Conservation (phyloP, 2,797 vertebrate genomes). For the Urocyon cinereoargenteus region DNA sequence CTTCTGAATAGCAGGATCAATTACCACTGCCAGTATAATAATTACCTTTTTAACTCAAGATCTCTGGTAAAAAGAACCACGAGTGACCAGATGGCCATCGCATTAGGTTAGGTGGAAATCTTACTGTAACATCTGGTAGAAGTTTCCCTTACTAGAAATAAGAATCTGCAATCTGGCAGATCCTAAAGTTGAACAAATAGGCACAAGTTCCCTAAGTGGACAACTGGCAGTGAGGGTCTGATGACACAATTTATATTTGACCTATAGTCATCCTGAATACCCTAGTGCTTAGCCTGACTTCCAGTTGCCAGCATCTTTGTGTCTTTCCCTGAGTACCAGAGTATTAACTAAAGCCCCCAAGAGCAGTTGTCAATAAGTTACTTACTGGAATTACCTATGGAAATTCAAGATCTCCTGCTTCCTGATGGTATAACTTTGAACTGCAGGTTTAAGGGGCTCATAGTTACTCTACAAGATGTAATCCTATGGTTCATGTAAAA, state of each 20-base stretch:
- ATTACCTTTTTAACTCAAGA: neutral
- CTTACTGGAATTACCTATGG: neutral
- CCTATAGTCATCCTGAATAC: neutral
- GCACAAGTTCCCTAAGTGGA: neutral
- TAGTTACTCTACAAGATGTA: neutral
- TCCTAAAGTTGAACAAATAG: neutral
- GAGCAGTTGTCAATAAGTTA: neutral
- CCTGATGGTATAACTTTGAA: neutral
- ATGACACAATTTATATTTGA: neutral
- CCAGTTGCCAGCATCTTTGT: neutral
- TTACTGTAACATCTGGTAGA: neutral
- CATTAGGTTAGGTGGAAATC: neutral
- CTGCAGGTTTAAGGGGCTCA: neutral
- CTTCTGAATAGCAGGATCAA: neutral
- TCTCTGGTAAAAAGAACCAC: neutral
- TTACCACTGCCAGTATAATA: neutral
- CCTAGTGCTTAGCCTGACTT: neutral
- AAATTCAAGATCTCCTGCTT: neutral
- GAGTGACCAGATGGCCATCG: neutral
- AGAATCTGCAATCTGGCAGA: neutral
- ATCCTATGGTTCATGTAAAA: neutral
- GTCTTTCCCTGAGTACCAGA: neutral
- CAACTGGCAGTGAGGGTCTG: neutral
- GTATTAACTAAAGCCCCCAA: neutral
- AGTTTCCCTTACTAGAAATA: neutral